phyloP scores from a whole-genome alignment of 2,113 vertebrate species.

The Falcunculus frontatus region DNA sequence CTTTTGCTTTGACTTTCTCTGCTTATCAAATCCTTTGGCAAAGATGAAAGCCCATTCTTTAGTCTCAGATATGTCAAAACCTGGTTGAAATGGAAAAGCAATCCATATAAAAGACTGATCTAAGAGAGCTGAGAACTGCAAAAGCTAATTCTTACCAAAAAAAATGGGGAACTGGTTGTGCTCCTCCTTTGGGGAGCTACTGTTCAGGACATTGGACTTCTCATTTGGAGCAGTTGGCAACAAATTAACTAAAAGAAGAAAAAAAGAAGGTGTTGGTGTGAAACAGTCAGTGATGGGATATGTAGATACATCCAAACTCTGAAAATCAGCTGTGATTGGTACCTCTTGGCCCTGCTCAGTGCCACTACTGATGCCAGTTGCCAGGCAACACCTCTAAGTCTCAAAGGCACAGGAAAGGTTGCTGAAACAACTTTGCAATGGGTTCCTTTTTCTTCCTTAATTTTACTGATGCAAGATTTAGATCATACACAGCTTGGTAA shows the following conservation, averaged over 20 bases:
- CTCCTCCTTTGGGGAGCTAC: not conserved
- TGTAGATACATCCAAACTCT: not conserved
- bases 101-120: not conserved
- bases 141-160: slow-evolving; percentile 46
- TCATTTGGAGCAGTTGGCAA: not conserved
- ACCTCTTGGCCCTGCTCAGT: not conserved
- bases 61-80: not conserved
- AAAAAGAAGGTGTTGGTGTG: not conserved
- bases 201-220: not conserved
- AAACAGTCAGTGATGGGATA: not conserved
- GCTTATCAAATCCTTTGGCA: not conserved
- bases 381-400: not conserved
- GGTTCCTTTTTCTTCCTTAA: not conserved
- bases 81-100: not conserved
- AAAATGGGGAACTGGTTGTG: not conserved
- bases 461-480: not conserved
- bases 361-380: not conserved
- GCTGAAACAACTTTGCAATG: not conserved
- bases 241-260: not conserved
- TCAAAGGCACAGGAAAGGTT: not conserved
- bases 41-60: not conserved
- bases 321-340: not conserved
- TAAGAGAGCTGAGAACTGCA: not conserved
- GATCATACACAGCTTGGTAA: not conserved
- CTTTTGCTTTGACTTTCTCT: not conserved